Conservation (phyloP, 2,888 invertebrate species). For the Malthinus flaveolus region DNA sequence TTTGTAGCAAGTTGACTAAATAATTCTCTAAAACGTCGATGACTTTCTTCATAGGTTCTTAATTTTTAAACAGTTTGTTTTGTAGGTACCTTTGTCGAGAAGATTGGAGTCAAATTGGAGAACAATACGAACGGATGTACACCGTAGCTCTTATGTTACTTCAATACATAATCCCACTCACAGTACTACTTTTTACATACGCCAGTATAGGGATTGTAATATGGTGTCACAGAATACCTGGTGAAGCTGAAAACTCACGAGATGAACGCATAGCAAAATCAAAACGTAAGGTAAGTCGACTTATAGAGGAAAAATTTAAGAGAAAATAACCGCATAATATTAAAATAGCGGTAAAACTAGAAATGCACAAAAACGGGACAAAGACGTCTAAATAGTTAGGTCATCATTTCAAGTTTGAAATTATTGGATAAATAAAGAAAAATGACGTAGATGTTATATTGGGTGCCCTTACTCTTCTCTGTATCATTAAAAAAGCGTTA, state of each 20-base stretch:
- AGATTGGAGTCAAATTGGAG: slow-evolving; percentile 64
- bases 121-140: slow-evolving; percentile 69
- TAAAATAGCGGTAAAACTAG: no score
- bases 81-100: slow-evolving; percentile 72
- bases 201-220: slow-evolving; percentile 83
- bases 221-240: slow-evolving; percentile 85
- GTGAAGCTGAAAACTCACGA: slow-evolving; percentile 82
- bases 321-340: no score
- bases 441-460: no score
- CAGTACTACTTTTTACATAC: slow-evolving; percentile 82
- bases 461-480: no score
- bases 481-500: no score
- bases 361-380: no score
- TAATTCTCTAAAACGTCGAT: neutral
- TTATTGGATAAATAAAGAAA: no score
- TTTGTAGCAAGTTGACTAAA: no score
- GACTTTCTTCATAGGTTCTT: neutral
- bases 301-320: no score
- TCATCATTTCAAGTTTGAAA: no score
- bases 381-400: no score
- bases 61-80: neutral
- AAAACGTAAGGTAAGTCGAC: slow-evolving; percentile 77
- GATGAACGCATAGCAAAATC: slow-evolving; percentile 84
- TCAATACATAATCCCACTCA: slow-evolving; percentile 82
- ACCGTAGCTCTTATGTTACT: slow-evolving; percentile 76